A percentile compares a stretch with the other conserved stretches of the same genome.
These are phyloP conservation scores for Pteropus alecto DNA, from an alignment of 2,113 vertebrate genomes.

Conservation along the genomic window DNA sequence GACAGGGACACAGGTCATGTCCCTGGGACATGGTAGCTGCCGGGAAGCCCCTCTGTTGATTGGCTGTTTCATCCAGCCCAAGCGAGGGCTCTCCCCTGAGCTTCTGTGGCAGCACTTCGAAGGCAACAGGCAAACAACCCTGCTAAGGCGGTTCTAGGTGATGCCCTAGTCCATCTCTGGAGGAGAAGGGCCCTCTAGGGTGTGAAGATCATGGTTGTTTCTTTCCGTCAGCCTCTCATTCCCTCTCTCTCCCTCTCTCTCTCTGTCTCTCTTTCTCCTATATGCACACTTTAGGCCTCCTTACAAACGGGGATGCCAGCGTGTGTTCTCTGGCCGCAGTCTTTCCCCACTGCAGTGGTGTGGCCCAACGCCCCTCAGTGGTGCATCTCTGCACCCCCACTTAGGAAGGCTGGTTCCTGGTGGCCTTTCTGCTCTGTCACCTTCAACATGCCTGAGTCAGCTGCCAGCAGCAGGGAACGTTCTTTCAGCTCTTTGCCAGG, in stretches of 20 bases:
- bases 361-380: background rate
- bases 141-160: conserved; percentile 18
- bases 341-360: accelerated
- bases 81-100: background rate
- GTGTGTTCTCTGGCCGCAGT: background rate
- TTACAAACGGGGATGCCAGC: background rate
- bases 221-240: background rate
- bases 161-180: conserved; percentile 19
- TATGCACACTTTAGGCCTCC: background rate
- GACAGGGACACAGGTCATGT: background rate
- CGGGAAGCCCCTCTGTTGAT: background rate
- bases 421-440: conserved; percentile 23
- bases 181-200: conserved; percentile 35
- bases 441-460: conserved; percentile 2
- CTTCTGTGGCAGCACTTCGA: background rate
- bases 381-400: background rate
- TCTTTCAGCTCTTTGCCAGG: conserved; percentile 49
- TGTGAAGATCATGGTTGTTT: conserved; percentile 28
- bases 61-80: background rate
- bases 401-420: background rate
- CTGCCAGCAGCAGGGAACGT: conserved; percentile 58
- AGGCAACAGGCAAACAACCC: background rate
- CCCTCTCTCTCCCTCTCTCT: too few species aligned
- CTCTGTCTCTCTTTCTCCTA: background rate
- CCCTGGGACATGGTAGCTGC: background rate